Evolutionary conservation across 2,888 invertebrate species (phyloP).

Genomic region (Drosophila antonietae): DNA sequence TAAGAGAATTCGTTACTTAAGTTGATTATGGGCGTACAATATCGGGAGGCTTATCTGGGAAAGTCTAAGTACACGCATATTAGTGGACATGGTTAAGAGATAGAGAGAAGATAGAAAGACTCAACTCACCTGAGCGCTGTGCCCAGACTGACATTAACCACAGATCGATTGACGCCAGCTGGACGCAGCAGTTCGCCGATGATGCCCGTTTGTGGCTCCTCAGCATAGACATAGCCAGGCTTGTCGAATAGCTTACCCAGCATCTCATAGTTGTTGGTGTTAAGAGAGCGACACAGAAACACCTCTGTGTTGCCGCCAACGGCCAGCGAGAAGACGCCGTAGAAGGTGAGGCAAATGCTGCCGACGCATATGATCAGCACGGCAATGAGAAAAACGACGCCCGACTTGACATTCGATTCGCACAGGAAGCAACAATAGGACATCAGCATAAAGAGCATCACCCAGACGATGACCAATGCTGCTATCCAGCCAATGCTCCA

Average conservation of each 20-base stretch:
- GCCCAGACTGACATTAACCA: slow-evolving; percentile 83
- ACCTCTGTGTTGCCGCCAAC: slow-evolving; percentile 84
- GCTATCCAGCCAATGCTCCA: slow-evolving; percentile 83
- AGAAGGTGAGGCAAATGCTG: slow-evolving; percentile 82
- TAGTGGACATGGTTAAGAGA: slow-evolving; percentile 20
- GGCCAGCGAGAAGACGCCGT: slow-evolving; percentile 81
- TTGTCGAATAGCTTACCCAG: slow-evolving; percentile 89
- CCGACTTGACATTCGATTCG: slow-evolving; percentile 82
- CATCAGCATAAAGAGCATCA: slow-evolving; percentile 82
- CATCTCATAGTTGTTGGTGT: slow-evolving; percentile 88
- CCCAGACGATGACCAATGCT: slow-evolving; percentile 82
- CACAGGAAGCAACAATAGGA: slow-evolving; percentile 84
- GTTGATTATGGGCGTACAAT: slow-evolving; percentile 17
- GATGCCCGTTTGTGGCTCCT: slow-evolving; percentile 84
- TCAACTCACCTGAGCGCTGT: slow-evolving; percentile 82
- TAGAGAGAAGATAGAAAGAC: neutral
- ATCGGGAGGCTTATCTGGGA: slow-evolving; percentile 37
- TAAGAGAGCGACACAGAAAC: slow-evolving; percentile 90
- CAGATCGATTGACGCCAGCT: slow-evolving; percentile 81
- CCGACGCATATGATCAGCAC: slow-evolving; percentile 82
- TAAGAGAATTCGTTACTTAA: slow-evolving; percentile 67
- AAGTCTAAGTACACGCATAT: slow-evolving; percentile 44
- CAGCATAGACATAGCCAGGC: slow-evolving; percentile 87
- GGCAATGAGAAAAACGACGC: slow-evolving; percentile 81
- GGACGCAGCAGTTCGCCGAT: slow-evolving; percentile 83